Percentiles rank a stretch among this genome's conserved stretches.
These are phyloP conservation scores for Drosophila santomea DNA, from an alignment of 1,140 invertebrate species.

Conservation along the genomic window DNA sequence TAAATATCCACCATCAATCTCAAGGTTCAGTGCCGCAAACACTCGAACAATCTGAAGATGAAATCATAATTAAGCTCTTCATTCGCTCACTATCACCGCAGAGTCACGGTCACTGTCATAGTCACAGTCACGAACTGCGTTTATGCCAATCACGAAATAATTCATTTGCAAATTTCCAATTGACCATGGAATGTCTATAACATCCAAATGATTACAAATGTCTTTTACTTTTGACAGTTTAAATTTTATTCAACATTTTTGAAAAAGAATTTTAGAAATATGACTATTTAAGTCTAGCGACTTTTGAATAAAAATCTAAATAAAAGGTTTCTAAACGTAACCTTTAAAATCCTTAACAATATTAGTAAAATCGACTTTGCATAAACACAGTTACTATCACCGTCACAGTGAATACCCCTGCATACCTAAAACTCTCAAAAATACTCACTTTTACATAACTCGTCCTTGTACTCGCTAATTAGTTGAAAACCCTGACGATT, in stretches of 20 bases:
- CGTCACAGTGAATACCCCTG: constrained; percentile 19
- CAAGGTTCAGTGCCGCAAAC: constrained; percentile 20
- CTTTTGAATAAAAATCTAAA: too few species aligned
- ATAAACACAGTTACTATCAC: constrained; percentile 23
- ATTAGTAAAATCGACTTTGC: background rate
- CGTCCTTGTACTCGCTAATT: constrained; percentile 28
- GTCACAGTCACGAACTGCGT: constrained; percentile 20
- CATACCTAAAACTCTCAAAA: constrained; percentile 20
- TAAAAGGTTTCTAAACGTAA: too few species aligned
- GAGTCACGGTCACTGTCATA: constrained; percentile 41
- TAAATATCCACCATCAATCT: constrained; percentile 42
- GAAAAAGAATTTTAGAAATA: too few species aligned
- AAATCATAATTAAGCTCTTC: constrained; percentile 51
- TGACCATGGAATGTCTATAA: background rate
- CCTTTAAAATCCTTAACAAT: background rate
- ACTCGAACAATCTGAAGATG: constrained; percentile 44
- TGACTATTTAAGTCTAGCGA: too few species aligned
- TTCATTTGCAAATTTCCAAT: background rate
- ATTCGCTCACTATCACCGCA: constrained; percentile 41
- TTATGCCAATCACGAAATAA: constrained; percentile 6
- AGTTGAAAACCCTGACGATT: constrained; percentile 29
- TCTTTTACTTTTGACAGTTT: too few species aligned
- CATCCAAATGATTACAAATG: background rate
- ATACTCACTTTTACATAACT: constrained; percentile 40
- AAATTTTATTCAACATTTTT: too few species aligned